Evolutionary conservation across 2,888 invertebrate genomes (phyloP).

Genomic region (Dolomedes plantarius): DNA sequence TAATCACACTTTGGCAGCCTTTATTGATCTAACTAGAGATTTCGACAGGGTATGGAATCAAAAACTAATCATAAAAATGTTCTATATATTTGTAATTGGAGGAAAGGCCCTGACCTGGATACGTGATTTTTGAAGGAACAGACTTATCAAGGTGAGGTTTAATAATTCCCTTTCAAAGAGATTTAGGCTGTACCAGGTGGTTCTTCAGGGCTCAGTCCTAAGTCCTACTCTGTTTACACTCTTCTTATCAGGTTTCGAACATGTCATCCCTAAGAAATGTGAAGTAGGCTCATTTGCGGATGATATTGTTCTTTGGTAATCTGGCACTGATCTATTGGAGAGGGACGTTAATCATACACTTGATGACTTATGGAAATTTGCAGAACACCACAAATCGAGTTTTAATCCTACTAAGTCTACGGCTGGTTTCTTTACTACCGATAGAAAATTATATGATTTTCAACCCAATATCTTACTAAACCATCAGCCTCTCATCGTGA

Average conservation of each 20-base stretch:
- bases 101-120: neutral
- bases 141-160: neutral
- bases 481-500: neutral
- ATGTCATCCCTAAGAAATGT: neutral
- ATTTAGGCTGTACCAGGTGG: neutral
- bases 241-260: too few species aligned
- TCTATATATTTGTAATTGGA: neutral
- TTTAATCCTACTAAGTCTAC: constrained; percentile 5
- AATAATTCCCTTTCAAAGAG: neutral
- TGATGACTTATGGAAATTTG: too few species aligned
- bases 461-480: neutral
- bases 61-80: constrained; percentile 1
- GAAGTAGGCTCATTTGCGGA: constrained; percentile 10
- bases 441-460: constrained; percentile 15
- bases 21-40: too few species aligned
- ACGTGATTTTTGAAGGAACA: neutral
- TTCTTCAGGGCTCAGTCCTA: too few species aligned
- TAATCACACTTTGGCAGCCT: too few species aligned
- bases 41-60: too few species aligned
- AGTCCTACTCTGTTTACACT: too few species aligned
- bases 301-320: too few species aligned
- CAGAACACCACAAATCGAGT: neutral
- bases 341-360: too few species aligned
- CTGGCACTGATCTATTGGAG: neutral
- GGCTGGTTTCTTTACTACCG: neutral